Base-by-base conservation (phyloP, 2,888 invertebrate genomes). In the Synanthedon tipuliformis region DNA sequence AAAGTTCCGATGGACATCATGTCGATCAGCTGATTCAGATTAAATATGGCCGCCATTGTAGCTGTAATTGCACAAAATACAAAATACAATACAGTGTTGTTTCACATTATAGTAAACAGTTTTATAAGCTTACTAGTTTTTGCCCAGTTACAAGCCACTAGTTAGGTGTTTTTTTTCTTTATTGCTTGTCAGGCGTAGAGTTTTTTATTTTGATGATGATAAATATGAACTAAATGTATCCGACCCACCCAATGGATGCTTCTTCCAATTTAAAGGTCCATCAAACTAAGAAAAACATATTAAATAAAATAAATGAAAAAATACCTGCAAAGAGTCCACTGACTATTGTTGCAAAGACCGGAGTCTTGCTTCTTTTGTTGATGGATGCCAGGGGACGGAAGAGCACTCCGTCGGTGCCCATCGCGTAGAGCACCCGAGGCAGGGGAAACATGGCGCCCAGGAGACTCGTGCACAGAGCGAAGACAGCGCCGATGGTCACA, bases 1-100 rank as follows among this genome's bases (percentile, higher is more conserved):
- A 96, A 85, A 0, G 96, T 96, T 11, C 95, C 95, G 63, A 98
- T 97, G 8, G 97, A 97, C 95, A 98, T 96, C 94, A 98, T 97
- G 68, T 98, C 96, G 57, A 98, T 96, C 54, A 98, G 84, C 71
- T 97, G 96, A 57, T 95, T 91, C 56, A 97, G 84, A 80, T 97
- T 93, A 76, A 98, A 96, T n/a, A 97, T 73, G 0, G 95, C 88
- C 0, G 97, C 94, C 93, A 97, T 95, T 3, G 92, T 54, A 16
- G 94, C 95, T 92, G 77, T 15, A 81, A 78, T 48, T 52, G 49
- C 2, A 34, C 34, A 34, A 34, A n/a, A 34, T 34, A 34, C 34
- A 10, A 34, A 34, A 23, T 23, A 4, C 23, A 23, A 18, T 18
- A 18, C 18, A 18, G 18, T 2, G 3, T 3, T 23, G 23, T 23